Evolutionary conservation across 2,797 vertebrate genomes (phyloP).

Genomic region (Coregonus ussuriensis): DNA sequence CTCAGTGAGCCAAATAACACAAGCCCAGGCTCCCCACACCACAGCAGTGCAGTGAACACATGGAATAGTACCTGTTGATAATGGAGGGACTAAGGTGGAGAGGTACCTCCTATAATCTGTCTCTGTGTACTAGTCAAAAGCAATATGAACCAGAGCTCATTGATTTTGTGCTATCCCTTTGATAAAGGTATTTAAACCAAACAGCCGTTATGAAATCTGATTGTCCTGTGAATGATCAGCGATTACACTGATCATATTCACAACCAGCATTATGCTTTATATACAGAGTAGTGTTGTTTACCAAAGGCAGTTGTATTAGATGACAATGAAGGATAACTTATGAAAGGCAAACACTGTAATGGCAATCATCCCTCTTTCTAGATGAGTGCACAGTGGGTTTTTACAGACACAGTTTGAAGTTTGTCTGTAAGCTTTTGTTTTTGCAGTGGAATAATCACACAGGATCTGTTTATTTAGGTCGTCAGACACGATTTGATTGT

Average conservation of each 20-base stretch:
- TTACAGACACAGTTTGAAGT: neutral
- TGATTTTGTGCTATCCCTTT: neutral
- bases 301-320: neutral
- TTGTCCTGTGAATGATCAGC: neutral
- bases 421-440: neutral
- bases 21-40: neutral
- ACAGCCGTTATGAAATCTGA: neutral
- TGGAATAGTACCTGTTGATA: neutral
- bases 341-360: neutral
- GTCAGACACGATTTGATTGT: neutral
- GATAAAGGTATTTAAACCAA: neutral
- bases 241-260: neutral
- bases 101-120: neutral
- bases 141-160: neutral
- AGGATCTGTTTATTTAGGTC: neutral
- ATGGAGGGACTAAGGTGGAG: neutral
- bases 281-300: neutral
- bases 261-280: neutral
- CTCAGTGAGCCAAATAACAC: constrained; percentile 2
- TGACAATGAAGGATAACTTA: neutral
- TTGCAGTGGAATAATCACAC: neutral
- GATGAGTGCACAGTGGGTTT: neutral
- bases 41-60: neutral
- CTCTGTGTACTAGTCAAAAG: neutral
- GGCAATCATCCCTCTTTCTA: neutral